These are phyloP conservation scores for Drosophila limbata DNA, from an alignment of 2,888 invertebrate genomes.

Conservation along the genomic window DNA sequence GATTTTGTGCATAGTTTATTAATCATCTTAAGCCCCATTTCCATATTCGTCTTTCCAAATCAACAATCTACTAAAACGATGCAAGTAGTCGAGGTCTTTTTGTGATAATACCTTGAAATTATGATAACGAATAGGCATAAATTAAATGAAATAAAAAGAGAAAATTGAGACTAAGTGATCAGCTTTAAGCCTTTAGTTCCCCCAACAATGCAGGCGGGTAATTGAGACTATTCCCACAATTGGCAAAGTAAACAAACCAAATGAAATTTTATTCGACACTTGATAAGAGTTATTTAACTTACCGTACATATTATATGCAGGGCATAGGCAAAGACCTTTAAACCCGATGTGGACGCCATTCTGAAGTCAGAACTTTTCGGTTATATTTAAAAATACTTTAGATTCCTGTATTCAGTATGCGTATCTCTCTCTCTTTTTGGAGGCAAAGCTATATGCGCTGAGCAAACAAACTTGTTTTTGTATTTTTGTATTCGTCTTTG, in stretches of 20 bases:
- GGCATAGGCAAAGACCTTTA: slow-evolving; percentile 70
- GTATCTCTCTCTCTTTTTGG: neutral
- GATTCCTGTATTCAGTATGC: slow-evolving; percentile 16
- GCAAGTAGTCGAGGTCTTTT: neutral
- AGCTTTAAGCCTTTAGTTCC: slow-evolving; percentile 16
- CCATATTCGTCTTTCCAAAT: neutral
- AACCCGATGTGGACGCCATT: slow-evolving; percentile 76
- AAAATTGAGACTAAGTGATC: slow-evolving; percentile 26
- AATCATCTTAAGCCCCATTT: neutral
- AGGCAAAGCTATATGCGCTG: neutral
- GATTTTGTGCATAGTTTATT: neutral
- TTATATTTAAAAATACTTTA: slow-evolving; percentile 7
- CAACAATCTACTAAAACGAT: neutral
- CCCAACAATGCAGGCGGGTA: slow-evolving; percentile 11
- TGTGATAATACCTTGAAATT: neutral
- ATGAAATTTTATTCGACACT: slow-evolving; percentile 19
- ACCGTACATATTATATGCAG: slow-evolving; percentile 77
- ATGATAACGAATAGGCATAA: neutral
- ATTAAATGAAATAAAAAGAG: slow-evolving; percentile 1
- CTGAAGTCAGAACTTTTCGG: slow-evolving; percentile 9
- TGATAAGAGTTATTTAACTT: slow-evolving; percentile 54
- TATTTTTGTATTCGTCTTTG: slow-evolving; percentile 18
- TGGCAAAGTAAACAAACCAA: slow-evolving; percentile 21
- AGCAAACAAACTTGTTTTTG: slow-evolving; percentile 35
- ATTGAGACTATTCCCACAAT: slow-evolving; percentile 42